Conservation (phyloP, 2,797 vertebrate species). For the Distichodus sexfasciatus region DNA sequence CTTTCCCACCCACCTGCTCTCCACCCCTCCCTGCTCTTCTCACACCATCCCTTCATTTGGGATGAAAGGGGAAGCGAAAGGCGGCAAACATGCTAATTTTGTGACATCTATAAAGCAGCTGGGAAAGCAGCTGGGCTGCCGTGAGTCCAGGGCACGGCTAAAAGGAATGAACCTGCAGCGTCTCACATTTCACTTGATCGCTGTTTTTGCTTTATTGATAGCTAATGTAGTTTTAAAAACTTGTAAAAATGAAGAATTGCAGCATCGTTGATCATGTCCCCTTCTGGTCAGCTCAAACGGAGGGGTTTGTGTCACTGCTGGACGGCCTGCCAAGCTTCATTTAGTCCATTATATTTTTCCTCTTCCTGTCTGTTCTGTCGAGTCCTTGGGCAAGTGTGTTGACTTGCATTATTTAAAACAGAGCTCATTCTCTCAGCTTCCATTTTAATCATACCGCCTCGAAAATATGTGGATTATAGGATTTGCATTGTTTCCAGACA, state of each 20-base stretch:
- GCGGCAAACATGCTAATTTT: conserved; percentile 24
- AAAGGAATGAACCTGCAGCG: too few relatives aligned
- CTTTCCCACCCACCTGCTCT: background rate
- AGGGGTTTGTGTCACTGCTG: background rate
- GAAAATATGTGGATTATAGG: conserved; percentile 62
- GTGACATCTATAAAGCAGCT: background rate
- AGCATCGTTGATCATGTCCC: background rate
- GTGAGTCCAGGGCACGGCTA: conserved; percentile 1
- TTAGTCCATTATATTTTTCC: conserved; percentile 22
- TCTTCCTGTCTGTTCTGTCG: background rate
- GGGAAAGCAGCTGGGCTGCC: too few relatives aligned
- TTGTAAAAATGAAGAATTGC: background rate
- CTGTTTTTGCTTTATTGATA: too few relatives aligned
- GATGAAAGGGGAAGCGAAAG: conserved; percentile 11
- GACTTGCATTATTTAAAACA: conserved; percentile 44
- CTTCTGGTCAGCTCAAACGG: conserved; percentile 4
- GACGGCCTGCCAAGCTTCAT: background rate
- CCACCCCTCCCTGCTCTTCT: background rate
- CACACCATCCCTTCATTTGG: background rate
- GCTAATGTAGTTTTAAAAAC: too few relatives aligned
- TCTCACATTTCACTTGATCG: too few relatives aligned
- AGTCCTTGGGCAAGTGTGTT: conserved; percentile 20
- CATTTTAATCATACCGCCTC: conserved; percentile 58
- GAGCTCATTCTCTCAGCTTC: conserved; percentile 38
- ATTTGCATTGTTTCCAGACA: conserved; percentile 63